Conservation (phyloP, 2,888 invertebrate species). For the Idaea dimidiata region DNA sequence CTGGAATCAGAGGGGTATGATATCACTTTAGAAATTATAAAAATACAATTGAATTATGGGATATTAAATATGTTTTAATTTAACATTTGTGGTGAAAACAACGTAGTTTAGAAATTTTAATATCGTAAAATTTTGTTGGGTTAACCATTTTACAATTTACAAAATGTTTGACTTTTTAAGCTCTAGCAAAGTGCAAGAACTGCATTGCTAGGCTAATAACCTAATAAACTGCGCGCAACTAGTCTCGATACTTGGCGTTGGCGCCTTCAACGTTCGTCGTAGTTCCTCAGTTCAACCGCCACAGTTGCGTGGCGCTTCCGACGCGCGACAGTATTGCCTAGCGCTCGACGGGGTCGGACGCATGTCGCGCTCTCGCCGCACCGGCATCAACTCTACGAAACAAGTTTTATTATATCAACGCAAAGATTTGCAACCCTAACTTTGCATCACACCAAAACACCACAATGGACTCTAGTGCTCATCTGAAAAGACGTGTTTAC, state of each 20-base stretch:
- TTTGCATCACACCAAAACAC: conserved; percentile 32
- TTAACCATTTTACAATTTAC: not conserved
- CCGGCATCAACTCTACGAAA: conserved; percentile 56
- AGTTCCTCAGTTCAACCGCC: conserved; percentile 56
- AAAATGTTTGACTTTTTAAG: not conserved
- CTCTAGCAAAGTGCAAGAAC: conserved; percentile 4
- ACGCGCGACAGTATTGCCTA: conserved; percentile 62
- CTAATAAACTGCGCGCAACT: conserved; percentile 44
- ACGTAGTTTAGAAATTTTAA: no score
- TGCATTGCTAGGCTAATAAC: conserved; percentile 40
- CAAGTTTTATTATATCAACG: conserved; percentile 60
- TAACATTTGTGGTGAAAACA: no score
- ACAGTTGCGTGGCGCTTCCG: conserved; percentile 52
- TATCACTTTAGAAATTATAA: no score
- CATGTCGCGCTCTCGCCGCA: conserved; percentile 39
- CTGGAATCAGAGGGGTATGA: no score
- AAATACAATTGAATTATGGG: no score
- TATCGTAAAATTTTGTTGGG: no score
- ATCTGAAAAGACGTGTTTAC: conserved; percentile 42
- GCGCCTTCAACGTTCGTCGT: conserved; percentile 44
- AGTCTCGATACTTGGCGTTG: conserved; percentile 54
- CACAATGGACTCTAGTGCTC: conserved; percentile 60
- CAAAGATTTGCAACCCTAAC: conserved; percentile 32
- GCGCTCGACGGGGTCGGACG: conserved; percentile 60
- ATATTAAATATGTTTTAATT: no score